Conservation (phyloP, 2,888 invertebrate species). For the Ditula angustiorana region DNA sequence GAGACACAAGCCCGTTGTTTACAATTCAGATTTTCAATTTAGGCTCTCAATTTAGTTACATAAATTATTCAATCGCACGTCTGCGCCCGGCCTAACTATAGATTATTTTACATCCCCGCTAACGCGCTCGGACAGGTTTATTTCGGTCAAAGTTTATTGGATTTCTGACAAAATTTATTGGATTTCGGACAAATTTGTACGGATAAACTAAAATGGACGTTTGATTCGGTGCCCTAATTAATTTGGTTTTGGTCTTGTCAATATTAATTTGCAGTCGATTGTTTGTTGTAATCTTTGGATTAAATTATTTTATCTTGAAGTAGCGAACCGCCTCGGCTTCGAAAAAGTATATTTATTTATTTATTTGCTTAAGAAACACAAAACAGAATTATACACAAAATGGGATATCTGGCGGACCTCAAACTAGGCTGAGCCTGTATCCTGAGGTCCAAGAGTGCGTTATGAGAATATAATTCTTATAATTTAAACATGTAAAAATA, state of each 20-base stretch:
- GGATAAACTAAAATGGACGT: background rate
- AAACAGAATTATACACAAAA: too few relatives aligned
- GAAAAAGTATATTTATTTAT: too few relatives aligned
- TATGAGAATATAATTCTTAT: too few relatives aligned
- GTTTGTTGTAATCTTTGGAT: too few relatives aligned
- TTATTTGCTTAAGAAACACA: too few relatives aligned
- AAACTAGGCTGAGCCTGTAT: background rate
- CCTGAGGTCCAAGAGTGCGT: too few relatives aligned
- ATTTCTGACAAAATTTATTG: conserved; percentile 13
- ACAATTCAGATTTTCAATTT: background rate
- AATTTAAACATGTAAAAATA: too few relatives aligned
- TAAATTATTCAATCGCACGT: background rate
- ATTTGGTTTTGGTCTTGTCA: background rate
- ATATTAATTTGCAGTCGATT: background rate
- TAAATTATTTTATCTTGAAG: too few relatives aligned
- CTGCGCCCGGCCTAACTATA: conserved; percentile 4
- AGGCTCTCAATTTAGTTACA: background rate
- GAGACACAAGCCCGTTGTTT: background rate
- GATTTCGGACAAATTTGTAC: conserved; percentile 3
- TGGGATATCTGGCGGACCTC: too few relatives aligned
- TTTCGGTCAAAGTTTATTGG: conserved; percentile 14
- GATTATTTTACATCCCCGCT: conserved; percentile 7
- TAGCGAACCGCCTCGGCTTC: too few relatives aligned
- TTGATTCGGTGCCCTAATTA: conserved; percentile 1
- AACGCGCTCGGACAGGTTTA: conserved; percentile 10